These are phyloP conservation scores for Ctenochaetus hawaiiensis DNA, from an alignment of 2,797 vertebrate species.

Conservation along the genomic window DNA sequence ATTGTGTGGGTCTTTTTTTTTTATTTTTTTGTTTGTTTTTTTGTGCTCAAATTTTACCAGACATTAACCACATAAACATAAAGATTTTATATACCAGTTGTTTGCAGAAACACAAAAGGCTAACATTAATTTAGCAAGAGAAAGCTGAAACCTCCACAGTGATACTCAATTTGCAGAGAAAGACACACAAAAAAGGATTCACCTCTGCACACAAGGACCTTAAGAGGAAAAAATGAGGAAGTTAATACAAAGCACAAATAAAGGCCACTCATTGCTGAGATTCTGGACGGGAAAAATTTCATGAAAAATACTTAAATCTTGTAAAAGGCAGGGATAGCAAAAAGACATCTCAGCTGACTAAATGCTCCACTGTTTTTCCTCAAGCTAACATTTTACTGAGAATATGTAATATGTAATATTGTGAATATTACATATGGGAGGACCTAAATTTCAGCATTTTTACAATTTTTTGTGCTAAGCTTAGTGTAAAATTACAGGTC, in stretches of 20 bases:
- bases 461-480: not conserved
- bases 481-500: not conserved
- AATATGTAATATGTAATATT: no score
- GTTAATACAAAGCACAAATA: conserved; percentile 47
- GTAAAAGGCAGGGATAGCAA: not conserved
- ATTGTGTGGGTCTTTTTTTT: no score
- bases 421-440: not conserved
- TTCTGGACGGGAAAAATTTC: no score
- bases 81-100: no score
- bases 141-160: not conserved
- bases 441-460: not conserved
- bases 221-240: not conserved
- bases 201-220: conserved; percentile 3
- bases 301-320: not conserved
- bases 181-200: conserved; percentile 58
- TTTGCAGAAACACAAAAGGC: no score
- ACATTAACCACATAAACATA: no score
- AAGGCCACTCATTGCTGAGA: not conserved
- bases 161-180: not conserved
- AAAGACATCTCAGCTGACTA: not conserved
- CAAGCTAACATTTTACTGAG: not conserved
- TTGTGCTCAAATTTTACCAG: no score
- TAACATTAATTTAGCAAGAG: no score
- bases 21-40: no score
- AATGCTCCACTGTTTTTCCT: not conserved